Conservation (phyloP, 2,113 vertebrate species). For the Octodon degus region DNA sequence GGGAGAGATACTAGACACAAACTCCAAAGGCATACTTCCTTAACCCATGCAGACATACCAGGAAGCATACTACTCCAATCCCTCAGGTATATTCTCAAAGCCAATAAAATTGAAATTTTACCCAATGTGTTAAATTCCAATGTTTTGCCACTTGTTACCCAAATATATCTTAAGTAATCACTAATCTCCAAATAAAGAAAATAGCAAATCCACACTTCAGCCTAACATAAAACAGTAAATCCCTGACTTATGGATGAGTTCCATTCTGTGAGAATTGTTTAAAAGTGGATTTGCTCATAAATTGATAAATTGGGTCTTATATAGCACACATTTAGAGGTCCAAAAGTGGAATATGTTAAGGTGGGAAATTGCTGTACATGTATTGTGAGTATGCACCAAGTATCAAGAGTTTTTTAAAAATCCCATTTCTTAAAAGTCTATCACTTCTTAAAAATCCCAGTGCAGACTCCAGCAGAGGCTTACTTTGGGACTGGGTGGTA, state of each 20-base stretch:
- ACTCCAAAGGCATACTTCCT: background rate
- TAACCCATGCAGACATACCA: background rate
- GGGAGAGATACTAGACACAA: background rate
- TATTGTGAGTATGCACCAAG: background rate
- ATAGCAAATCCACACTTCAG: background rate
- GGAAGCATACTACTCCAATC: background rate
- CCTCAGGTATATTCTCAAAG: background rate
- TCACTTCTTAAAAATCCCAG: too few relatives aligned
- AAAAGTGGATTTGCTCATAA: background rate
- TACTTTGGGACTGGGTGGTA: too few relatives aligned
- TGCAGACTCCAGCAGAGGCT: too few relatives aligned
- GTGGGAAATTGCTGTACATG: background rate
- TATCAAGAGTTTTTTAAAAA: background rate
- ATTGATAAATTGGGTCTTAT: background rate
- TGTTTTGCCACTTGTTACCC: background rate
- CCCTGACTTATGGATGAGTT: background rate
- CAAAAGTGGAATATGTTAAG: background rate
- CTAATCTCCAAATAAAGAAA: background rate
- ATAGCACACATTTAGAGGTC: background rate
- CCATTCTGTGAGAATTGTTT: background rate
- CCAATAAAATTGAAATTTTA: background rate
- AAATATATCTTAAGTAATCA: background rate
- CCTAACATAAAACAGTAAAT: background rate
- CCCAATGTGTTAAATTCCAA: background rate
- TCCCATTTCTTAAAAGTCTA: too few relatives aligned